Evolutionary conservation across 2,888 invertebrate species (phyloP).

Genomic region (Ypsolopha sequella): DNA sequence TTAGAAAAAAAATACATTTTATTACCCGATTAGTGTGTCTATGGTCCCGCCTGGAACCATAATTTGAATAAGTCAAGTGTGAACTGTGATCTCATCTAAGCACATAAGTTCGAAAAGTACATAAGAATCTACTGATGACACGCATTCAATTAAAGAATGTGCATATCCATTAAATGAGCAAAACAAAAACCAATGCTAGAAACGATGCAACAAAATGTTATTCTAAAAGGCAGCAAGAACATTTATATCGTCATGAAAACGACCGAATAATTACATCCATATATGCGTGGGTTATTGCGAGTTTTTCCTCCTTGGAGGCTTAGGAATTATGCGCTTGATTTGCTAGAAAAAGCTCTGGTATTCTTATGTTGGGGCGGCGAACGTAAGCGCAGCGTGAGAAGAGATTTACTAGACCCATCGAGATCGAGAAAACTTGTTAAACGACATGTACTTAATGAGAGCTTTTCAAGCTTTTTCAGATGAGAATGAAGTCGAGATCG

Average conservation of each 20-base stretch:
- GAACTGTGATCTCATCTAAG: too few species aligned
- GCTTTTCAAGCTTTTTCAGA: not conserved
- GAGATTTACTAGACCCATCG: not conserved
- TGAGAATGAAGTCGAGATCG: not conserved
- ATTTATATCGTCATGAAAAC: slow-evolving; percentile 19
- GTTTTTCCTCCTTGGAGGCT: slow-evolving; percentile 9
- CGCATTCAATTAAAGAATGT: too few species aligned
- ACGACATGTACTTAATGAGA: not conserved
- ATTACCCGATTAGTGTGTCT: too few species aligned
- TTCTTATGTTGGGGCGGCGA: not conserved
- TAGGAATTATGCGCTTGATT: slow-evolving; percentile 20
- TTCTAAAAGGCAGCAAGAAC: not conserved
- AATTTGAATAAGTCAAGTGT: too few species aligned
- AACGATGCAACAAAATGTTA: not conserved
- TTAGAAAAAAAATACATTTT: too few species aligned
- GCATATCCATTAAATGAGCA: too few species aligned
- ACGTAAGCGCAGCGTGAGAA: not conserved
- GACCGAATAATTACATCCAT: slow-evolving; percentile 2
- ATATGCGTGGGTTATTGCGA: slow-evolving; percentile 1
- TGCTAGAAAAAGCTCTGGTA: not conserved
- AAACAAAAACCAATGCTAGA: too few species aligned
- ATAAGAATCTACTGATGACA: too few species aligned
- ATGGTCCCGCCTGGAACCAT: too few species aligned
- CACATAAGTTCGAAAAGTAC: too few species aligned
- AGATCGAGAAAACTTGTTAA: not conserved